Evolutionary conservation across 2,888 invertebrate genomes (phyloP).

Genomic region (Gasteruption jaculator): DNA sequence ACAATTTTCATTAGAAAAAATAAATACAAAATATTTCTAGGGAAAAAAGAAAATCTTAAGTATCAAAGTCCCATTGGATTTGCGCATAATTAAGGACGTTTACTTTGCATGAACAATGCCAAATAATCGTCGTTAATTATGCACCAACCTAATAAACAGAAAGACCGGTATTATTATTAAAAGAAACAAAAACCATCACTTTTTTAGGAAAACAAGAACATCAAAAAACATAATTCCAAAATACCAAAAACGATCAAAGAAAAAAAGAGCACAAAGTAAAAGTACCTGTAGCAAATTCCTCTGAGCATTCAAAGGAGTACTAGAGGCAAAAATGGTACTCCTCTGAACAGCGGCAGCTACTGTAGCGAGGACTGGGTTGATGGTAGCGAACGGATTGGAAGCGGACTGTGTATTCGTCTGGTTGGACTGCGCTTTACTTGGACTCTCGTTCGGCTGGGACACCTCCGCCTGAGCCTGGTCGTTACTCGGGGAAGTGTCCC

Average conservation of each 20-base stretch:
- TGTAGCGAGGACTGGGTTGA: slow-evolving; percentile 48
- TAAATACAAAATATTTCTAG: background rate
- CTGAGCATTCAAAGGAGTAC: slow-evolving; percentile 33
- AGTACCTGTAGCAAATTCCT: slow-evolving; percentile 41
- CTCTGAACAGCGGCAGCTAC: slow-evolving; percentile 49
- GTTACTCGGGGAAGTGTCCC: slow-evolving; percentile 30
- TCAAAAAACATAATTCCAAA: background rate
- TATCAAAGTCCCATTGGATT: background rate
- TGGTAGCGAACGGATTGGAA: slow-evolving; percentile 38
- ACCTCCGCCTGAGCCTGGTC: slow-evolving; percentile 25
- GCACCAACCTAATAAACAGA: no score
- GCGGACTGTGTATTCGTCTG: slow-evolving; percentile 32
- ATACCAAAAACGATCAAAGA: background rate
- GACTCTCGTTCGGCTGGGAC: slow-evolving; percentile 25
- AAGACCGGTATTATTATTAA: background rate
- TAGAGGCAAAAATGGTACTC: slow-evolving; percentile 38
- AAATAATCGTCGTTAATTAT: no score
- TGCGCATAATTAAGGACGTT: background rate
- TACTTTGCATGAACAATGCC: no score
- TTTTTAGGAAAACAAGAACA: background rate
- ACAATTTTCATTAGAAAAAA: background rate
- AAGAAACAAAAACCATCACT: slow-evolving; percentile 3
- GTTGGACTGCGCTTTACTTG: slow-evolving; percentile 31
- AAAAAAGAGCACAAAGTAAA: background rate
- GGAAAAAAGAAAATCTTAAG: slow-evolving; percentile 3